Base-by-base conservation (phyloP, 2,113 vertebrate genomes). In the Thalassarche chlororhynchos region DNA sequence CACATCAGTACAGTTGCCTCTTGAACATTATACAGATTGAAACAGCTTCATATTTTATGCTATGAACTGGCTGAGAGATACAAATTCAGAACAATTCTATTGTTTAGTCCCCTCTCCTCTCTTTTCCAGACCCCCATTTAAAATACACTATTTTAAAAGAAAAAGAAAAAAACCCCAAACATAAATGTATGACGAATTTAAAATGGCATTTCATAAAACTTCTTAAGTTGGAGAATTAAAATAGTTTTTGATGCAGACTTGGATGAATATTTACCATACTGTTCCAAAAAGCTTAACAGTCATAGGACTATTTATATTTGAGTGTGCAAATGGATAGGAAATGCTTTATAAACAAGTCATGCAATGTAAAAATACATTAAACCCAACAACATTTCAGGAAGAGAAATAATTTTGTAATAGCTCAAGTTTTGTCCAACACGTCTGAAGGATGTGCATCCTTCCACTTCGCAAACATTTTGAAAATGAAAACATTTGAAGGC, bases 401-500 rank as follows among this genome's bases (percentile, higher is more conserved):
- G 20, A 79, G 3, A 87, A 81, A 60, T 5, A 8, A 54, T 40
- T 79, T 44, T 49, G 14, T 51, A 76, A 68, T 5, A 42, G 23
- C 24, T 77, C 18, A 38, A 61, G 21, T 44, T 78, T 40, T 26
- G 23, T n/a, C 54, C 61, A 71, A 20, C 15, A 31, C 24, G 13
- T 10, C 55, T 80, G 58, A 83, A 80, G n/a, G 44, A 69, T 6
- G 8, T 13, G 31, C 49, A 80, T 16, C 13, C 15, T 91, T 76
- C 62, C 29, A 17, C 49, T 76, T 24, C 4, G 9, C 55, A 52
- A 68, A 68, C 1, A 1, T 61, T 89, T 57, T 32, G 23, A 46
- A 79, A 91, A 65, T 1, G 0, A 42, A 64, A 34, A 23, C 0
- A 0, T 31, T 32, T 24, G 26, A 89, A 72, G 49, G 66, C 12